These are phyloP conservation scores for Okapia johnstoni DNA, from an alignment of 2,113 vertebrate genomes.

Conservation along the genomic window DNA sequence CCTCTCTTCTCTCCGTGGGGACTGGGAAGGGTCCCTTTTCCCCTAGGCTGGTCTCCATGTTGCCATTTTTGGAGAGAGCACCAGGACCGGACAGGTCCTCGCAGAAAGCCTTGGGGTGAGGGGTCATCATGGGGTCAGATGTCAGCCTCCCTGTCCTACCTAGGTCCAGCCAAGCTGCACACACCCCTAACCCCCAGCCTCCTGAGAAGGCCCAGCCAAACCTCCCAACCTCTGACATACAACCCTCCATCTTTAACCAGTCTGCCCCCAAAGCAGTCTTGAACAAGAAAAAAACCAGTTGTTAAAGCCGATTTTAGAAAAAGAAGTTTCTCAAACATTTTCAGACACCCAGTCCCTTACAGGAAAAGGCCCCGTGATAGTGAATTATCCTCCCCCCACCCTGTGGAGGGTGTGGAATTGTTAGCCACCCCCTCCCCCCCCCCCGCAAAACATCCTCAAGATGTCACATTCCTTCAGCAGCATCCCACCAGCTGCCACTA, in stretches of 20 bases:
- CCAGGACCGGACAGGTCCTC: not conserved
- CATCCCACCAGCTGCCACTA: not conserved
- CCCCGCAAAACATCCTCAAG: no score
- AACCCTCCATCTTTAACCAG: not conserved
- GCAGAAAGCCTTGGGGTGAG: not conserved
- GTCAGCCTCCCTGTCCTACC: not conserved
- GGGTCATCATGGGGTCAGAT: not conserved
- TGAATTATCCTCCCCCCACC: accelerated
- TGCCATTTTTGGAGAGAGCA: not conserved
- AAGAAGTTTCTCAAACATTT: not conserved
- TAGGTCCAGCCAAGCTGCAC: not conserved
- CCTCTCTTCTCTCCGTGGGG: not conserved
- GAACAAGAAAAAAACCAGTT: not conserved
- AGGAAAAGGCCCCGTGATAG: not conserved
- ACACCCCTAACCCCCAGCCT: accelerated
- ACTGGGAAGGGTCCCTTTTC: not conserved
- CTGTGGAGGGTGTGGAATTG: not conserved
- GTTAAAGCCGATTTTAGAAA: slow-evolving; percentile 25
- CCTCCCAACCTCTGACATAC: not conserved
- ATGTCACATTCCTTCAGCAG: not conserved
- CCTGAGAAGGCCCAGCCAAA: not conserved
- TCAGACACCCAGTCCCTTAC: not conserved
- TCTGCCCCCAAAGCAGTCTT: not conserved
- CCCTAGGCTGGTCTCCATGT: not conserved
- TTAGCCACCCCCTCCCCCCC: not conserved